Evolutionary conservation across 2,797 vertebrate genomes (phyloP), one percentile per base, ranked within the genome.

Genomic region (Anabas testudineus): DNA sequence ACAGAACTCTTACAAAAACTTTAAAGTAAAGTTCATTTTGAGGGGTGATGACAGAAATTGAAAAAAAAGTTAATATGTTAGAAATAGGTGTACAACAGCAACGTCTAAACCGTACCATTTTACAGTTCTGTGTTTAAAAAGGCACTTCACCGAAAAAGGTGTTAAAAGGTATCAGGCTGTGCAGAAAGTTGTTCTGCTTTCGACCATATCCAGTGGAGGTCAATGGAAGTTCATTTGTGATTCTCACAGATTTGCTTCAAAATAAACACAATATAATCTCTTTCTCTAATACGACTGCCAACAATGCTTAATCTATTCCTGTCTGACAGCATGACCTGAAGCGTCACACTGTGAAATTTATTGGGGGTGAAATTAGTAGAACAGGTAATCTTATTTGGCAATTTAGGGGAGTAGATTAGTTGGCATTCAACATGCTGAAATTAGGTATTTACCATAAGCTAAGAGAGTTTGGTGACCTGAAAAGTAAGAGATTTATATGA

Each of bases 1-100:
- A 67, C 60, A 72, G 49, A 53, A 51, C 26, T 53, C 7, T 46
- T 46, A 28, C 10, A 61, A 76, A 64, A 70, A 57, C 15, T 58
- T 42, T 2, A 37, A 39, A 39, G 37, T 3, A 56, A 59, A 46
- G 36, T 56, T 30, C 24, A n/a, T 21, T 58, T 56, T 30, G 7
- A 63, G n/a, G 14, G 48, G 6, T 0, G 3, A 43, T 10, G n/a
- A 42, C 19, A 37, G 21, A 46, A 21, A 22, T 1, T 13, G 10
- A 21, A 21, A 22, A 22, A 10, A 21, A 46, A 5, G 19, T 6
- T 4, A 21, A 8, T 45, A 14, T 3, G 26, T 49, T 7, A 14
- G n/a, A 59, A 8, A 45, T 3, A 53, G 18, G 26, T 12, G 19
- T 4, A 52, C 8, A 30, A 24, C 10, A 39, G 12, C 10, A 37